Conservation (phyloP, 2,113 vertebrate genomes). For the Eudorcas thomsonii region DNA sequence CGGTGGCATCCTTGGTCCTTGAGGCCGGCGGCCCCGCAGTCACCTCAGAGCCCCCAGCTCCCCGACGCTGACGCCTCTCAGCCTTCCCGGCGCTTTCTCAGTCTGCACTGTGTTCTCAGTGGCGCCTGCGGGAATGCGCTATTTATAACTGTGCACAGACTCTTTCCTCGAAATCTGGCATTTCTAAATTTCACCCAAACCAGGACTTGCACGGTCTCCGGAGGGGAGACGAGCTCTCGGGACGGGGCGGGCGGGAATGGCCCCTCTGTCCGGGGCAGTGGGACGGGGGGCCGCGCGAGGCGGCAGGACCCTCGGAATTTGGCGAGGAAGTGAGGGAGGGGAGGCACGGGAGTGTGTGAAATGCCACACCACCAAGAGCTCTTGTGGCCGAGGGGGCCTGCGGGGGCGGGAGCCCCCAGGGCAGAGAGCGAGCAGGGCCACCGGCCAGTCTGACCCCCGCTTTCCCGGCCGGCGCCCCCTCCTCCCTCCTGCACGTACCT, state of each 20-base stretch:
- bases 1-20: accelerated
- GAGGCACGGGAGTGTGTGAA: not conserved
- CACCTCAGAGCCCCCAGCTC: accelerated
- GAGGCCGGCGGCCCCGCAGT: accelerated
- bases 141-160: accelerated
- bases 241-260: accelerated
- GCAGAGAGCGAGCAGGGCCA: not conserved
- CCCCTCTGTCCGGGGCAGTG: accelerated
- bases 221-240: accelerated
- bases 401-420: not conserved
- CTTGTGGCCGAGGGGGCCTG: not conserved
- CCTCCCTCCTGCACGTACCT: accelerated
- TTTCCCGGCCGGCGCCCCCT: too few species aligned
- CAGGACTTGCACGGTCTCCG: accelerated
- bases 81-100: accelerated
- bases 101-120: accelerated
- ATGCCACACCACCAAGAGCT: not conserved
- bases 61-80: accelerated
- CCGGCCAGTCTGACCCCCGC: not conserved
- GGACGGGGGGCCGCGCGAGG: accelerated
- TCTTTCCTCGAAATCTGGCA: not conserved
- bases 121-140: not conserved
- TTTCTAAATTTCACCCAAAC: not conserved
- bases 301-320: not conserved
- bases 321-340: not conserved